Percentiles rank a stretch among this genome's conserved stretches.
These are phyloP conservation scores for Holacanthus passer DNA, from an alignment of 2,113 vertebrate species.

Conservation along the genomic window DNA sequence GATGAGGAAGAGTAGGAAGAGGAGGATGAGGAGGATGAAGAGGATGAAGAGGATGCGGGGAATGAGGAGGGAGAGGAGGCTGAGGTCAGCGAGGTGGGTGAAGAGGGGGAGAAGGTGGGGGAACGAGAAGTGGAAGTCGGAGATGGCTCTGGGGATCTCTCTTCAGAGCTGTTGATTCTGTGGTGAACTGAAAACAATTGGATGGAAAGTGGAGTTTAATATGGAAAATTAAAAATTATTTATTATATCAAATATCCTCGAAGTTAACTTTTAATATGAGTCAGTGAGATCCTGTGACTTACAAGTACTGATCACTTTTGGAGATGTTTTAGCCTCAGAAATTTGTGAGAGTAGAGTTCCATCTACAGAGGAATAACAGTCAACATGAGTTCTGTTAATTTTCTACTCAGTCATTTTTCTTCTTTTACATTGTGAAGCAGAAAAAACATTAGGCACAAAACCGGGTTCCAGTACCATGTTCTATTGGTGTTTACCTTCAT, in stretches of 20 bases:
- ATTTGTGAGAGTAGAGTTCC: constrained; percentile 81
- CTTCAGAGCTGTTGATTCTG: constrained; percentile 70
- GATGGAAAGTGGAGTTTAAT: background rate
- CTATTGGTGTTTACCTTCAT: constrained; percentile 67
- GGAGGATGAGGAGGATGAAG: background rate
- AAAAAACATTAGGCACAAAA: background rate
- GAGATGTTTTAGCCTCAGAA: constrained; percentile 40
- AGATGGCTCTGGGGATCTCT: constrained; percentile 35
- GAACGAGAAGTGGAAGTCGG: constrained; percentile 25
- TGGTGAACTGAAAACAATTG: constrained; percentile 69
- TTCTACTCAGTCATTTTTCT: background rate
- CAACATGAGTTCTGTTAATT: background rate
- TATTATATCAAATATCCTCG: background rate
- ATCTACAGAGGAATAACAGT: constrained; percentile 68
- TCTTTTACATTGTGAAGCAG: background rate
- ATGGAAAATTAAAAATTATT: background rate
- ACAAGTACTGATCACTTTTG: constrained; percentile 66
- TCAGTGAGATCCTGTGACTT: constrained; percentile 50
- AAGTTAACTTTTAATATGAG: background rate
- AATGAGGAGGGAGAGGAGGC: constrained; percentile 22
- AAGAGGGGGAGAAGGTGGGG: constrained; percentile 23
- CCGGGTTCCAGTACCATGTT: background rate
- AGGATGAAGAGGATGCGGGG: constrained; percentile 11
- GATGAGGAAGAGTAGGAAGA: constrained; percentile 18
- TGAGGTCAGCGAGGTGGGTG: constrained; percentile 11